Evolutionary conservation across 1,140 invertebrate genomes (phyloP).

Genomic region (Coenobita brevimanus): DNA sequence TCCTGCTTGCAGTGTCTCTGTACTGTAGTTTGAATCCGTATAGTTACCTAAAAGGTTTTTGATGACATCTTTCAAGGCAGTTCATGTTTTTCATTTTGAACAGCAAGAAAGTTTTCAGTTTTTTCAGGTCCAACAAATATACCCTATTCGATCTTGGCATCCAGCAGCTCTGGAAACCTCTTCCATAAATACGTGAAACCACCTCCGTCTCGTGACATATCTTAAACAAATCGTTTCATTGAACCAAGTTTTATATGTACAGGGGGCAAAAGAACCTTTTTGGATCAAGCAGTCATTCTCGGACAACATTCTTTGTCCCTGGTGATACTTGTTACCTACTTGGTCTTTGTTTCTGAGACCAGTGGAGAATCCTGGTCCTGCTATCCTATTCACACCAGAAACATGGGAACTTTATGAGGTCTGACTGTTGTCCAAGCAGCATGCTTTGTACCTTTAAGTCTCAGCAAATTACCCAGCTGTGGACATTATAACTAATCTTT

Average conservation of each 20-base stretch:
- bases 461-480: neutral
- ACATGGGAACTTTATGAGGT: neutral
- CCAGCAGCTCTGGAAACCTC: neutral
- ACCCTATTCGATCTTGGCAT: neutral
- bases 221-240: neutral
- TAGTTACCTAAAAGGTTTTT: too few species aligned
- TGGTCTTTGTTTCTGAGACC: conserved; percentile 3
- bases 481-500: too few species aligned
- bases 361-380: neutral
- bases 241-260: neutral
- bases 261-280: neutral
- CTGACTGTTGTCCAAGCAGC: neutral
- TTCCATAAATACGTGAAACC: neutral
- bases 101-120: too few species aligned
- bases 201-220: neutral
- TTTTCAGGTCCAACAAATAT: conserved; percentile 7
- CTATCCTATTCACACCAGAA: neutral
- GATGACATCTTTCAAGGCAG: too few species aligned
- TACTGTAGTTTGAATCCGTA: too few species aligned
- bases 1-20: too few species aligned
- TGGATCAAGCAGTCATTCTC: neutral
- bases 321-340: neutral
- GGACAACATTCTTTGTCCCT: neutral
- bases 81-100: too few species aligned
- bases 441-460: neutral